phyloP scores from a whole-genome alignment of 2,113 vertebrate genomes.

The Platichthys flesus region DNA sequence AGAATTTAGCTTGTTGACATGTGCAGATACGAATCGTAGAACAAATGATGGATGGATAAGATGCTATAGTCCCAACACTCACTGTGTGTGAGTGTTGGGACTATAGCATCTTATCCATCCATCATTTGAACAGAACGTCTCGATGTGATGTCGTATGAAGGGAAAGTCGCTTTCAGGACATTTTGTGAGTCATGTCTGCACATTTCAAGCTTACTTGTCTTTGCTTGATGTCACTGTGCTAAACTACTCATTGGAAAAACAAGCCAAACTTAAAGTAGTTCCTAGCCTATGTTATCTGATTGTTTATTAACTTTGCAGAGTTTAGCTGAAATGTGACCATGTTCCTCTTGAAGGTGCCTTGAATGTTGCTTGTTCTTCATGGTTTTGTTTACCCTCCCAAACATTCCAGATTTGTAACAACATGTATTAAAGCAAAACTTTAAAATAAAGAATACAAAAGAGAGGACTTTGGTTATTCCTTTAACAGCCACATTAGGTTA shows the following conservation, averaged over 20 bases:
- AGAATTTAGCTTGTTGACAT: neutral
- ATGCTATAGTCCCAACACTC: too few species aligned
- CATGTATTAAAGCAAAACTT: conserved; percentile 52
- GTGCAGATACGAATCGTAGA: neutral
- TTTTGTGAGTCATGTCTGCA: too few species aligned
- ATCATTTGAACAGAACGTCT: too few species aligned
- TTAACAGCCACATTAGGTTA: too few species aligned
- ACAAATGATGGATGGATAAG: neutral
- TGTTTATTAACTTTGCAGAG: conserved; percentile 1
- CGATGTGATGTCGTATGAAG: too few species aligned
- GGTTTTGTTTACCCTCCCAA: conserved; percentile 18
- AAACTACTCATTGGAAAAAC: too few species aligned
- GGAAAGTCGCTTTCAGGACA: too few species aligned
- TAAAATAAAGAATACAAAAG: neutral
- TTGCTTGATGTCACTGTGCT: too few species aligned
- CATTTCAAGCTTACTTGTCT: too few species aligned
- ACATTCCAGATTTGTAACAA: conserved; percentile 67
- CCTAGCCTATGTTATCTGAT: neutral
- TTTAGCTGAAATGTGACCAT: conserved; percentile 10
- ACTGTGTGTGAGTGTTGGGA: too few species aligned
- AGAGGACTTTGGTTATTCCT: neutral
- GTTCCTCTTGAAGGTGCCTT: conserved; percentile 15
- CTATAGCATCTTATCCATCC: too few species aligned
- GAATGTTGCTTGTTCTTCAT: neutral
- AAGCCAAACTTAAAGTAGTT: neutral